Percentiles rank a stretch among this genome's conserved stretches.
These are phyloP conservation scores for Clunio marinus DNA, from an alignment of 2,888 invertebrate species.

Conservation along the genomic window DNA sequence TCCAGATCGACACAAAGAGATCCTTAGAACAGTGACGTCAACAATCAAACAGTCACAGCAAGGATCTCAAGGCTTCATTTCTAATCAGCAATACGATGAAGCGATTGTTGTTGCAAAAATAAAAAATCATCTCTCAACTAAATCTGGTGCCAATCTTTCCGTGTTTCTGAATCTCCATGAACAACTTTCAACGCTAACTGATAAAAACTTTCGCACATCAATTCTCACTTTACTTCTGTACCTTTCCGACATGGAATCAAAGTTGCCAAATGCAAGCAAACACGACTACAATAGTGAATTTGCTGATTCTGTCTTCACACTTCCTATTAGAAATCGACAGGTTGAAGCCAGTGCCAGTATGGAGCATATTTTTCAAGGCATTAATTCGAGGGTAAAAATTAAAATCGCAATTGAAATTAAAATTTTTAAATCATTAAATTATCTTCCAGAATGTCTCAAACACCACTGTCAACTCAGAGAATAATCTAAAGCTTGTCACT, in stretches of 20 bases:
- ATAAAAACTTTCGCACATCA: conserved; percentile 23
- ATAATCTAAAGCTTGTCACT: conserved; percentile 41
- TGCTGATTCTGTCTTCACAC: conserved; percentile 4
- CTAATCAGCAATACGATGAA: conserved; percentile 45
- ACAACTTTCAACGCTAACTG: conserved; percentile 44
- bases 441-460: conserved; percentile 22
- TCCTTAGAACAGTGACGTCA: conserved; percentile 45
- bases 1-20: conserved; percentile 40
- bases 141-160: conserved; percentile 42
- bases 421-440: background rate
- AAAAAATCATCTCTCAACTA: conserved; percentile 43
- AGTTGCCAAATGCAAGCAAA: conserved; percentile 10
- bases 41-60: conserved; percentile 46
- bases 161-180: conserved; percentile 46
- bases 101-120: conserved; percentile 45
- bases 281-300: no score
- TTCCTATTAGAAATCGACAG: conserved; percentile 19
- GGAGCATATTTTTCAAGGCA: background rate
- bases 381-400: background rate
- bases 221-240: conserved; percentile 15
- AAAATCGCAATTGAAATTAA: background rate
- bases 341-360: conserved; percentile 20
- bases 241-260: conserved; percentile 20
- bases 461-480: conserved; percentile 40
- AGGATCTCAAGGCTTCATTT: conserved; percentile 43